A percentile compares a stretch with the other conserved stretches of the same genome.
Conservation (phyloP, 2,797 vertebrate species). For the Neostethus bicornis region DNA sequence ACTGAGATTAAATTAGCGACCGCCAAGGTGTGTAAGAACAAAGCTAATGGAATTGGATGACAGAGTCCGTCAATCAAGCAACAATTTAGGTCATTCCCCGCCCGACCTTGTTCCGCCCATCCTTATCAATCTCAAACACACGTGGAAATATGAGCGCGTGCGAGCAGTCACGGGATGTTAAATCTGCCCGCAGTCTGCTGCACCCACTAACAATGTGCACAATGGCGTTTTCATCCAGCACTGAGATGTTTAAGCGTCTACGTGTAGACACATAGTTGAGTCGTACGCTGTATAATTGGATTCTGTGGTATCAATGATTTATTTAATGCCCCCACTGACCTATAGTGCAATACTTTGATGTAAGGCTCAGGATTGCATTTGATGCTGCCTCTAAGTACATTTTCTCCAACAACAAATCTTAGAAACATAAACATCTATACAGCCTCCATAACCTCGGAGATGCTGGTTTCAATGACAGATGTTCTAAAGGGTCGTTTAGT, state of each 20-base stretch:
- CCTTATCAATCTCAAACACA: constrained; percentile 55
- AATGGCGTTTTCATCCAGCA: constrained; percentile 8
- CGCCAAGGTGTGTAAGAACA: constrained; percentile 71
- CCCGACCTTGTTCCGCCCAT: constrained; percentile 54
- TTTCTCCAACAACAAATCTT: constrained; percentile 38
- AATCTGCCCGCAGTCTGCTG: constrained; percentile 13
- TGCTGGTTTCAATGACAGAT: constrained; percentile 22
- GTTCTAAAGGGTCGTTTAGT: constrained; percentile 38
- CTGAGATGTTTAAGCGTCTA: background rate
- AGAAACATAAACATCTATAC: constrained; percentile 47
- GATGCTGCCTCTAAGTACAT: constrained; percentile 42
- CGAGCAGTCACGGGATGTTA: constrained; percentile 18
- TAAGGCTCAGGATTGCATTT: constrained; percentile 33
- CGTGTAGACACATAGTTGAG: constrained; percentile 31
- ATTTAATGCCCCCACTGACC: constrained; percentile 21
- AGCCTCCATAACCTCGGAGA: constrained; percentile 36
- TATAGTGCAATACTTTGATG: constrained; percentile 20
- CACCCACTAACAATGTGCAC: constrained; percentile 13
- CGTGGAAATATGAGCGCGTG: constrained; percentile 16
- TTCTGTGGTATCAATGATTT: constrained; percentile 29
- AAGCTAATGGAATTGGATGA: constrained; percentile 78
- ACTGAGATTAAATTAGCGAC: constrained; percentile 79
- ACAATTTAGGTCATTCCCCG: constrained; percentile 56
- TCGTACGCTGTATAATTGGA: constrained; percentile 23
- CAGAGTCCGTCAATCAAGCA: constrained; percentile 75